These are phyloP conservation scores for Botia almorhae DNA, from an alignment of 2,797 vertebrate species.

Conservation along the genomic window DNA sequence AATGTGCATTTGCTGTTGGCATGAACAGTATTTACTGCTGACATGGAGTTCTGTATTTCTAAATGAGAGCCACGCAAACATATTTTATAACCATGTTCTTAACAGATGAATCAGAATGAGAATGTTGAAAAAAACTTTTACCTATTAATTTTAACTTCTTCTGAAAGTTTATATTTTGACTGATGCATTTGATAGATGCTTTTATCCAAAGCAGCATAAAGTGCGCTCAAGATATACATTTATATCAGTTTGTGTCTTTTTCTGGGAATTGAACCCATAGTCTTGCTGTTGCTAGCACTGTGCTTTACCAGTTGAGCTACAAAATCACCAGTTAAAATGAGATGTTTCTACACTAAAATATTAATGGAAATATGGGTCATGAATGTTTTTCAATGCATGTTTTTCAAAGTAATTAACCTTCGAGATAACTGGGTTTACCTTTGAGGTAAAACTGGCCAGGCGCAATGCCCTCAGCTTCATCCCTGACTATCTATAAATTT, in stretches of 20 bases:
- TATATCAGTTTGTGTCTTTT: too few species aligned
- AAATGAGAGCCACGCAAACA: conserved; percentile 19
- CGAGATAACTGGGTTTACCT: too few species aligned
- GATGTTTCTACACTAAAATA: not conserved
- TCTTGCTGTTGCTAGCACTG: too few species aligned
- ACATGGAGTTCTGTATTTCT: conserved; percentile 26
- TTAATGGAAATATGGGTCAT: not conserved
- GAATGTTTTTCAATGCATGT: not conserved
- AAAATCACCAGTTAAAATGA: too few species aligned
- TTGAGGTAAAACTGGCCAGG: not conserved
- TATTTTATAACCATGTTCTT: conserved; percentile 12
- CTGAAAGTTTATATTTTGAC: not conserved
- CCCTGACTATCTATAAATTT: too few species aligned
- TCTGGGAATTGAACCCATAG: too few species aligned
- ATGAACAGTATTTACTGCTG: conserved; percentile 35
- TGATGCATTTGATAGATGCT: not conserved
- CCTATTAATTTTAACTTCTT: not conserved
- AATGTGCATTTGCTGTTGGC: conserved; percentile 20
- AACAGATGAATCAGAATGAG: not conserved
- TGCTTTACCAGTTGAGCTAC: too few species aligned
- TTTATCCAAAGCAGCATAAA: too few species aligned
- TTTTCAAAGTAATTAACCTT: not conserved
- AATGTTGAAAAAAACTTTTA: not conserved
- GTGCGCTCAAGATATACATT: too few species aligned
- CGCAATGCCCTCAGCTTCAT: too few species aligned